Percentiles rank a stretch among this genome's conserved stretches.
Evolutionary conservation across 1,140 invertebrate genomes (phyloP).

Genomic region (Brachionus manjavacas): DNA sequence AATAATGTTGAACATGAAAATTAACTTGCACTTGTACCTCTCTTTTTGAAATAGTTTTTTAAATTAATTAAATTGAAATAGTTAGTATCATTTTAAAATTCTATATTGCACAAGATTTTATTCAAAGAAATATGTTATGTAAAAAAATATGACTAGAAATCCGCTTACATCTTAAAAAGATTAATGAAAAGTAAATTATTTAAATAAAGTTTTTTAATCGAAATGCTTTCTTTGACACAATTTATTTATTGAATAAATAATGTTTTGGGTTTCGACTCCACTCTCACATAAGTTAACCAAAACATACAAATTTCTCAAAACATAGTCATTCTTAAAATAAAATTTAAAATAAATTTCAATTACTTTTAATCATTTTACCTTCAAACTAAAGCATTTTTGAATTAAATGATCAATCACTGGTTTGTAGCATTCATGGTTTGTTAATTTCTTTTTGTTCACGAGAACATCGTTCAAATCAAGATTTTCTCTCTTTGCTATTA

Average conservation of each 20-base stretch:
- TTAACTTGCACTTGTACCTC: too few relatives aligned
- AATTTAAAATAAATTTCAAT: neutral
- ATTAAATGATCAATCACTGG: slow-evolving; percentile 47
- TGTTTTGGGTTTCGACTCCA: slow-evolving; percentile 40
- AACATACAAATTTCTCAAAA: slow-evolving; percentile 56
- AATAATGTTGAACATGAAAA: too few relatives aligned
- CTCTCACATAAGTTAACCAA: slow-evolving; percentile 60
- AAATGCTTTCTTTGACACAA: neutral
- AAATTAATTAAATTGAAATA: too few relatives aligned
- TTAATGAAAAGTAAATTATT: neutral
- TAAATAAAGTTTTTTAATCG: neutral
- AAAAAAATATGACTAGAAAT: neutral
- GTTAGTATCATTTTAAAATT: neutral
- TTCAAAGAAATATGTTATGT: neutral
- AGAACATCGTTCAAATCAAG: slow-evolving; percentile 44
- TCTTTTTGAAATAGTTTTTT: too few relatives aligned
- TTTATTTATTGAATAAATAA: neutral
- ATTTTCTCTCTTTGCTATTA: slow-evolving; percentile 44
- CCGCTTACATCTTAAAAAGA: neutral
- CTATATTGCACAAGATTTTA: neutral
- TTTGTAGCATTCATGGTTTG: slow-evolving; percentile 50
- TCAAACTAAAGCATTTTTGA: slow-evolving; percentile 47
- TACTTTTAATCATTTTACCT: slow-evolving; percentile 45
- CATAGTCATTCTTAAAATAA: slow-evolving; percentile 55
- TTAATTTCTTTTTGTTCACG: slow-evolving; percentile 44